Base-by-base conservation (phyloP, 2,888 invertebrate species). In the Morpho achilles region DNA sequence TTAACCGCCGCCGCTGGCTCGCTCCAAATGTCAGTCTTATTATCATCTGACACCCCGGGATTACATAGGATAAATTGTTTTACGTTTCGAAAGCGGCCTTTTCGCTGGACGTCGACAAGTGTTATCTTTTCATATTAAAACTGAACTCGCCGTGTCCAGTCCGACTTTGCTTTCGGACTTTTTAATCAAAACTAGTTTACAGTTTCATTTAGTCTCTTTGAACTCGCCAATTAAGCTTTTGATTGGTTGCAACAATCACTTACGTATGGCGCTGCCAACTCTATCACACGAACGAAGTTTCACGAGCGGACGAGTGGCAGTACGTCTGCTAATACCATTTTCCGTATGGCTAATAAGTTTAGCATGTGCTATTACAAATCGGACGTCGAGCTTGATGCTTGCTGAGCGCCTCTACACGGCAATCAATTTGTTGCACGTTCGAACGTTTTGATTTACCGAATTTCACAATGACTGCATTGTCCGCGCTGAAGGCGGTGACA, bases 281-380 rank as follows among this genome's bases (percentile, higher is more conserved):
- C 79, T 87, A 84, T 86, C 78, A 76, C 76, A 73, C 76, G 80
- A 87, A 87, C 82, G 76, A 77, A 84, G 81, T 83, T 85, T 80
- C 79, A 83, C 82, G 74, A 77, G 69, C 77, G 74, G 72, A 74
- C 72, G 74, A 70, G 69, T 75, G 64, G 74, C 77, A 72, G 80
- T 80, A 80, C 84, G 82, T 79, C 77, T 79, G 82, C 77, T 90
- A 87, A 90, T 86, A 79, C 82, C 83, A 87, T 90, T 90, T 90
- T 87, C 87, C 88, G 86, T 86, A 87, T 82, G 80, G 79, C 82
- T 90, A 89, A 90, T 90, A 87, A 88, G 89, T 87, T 90, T 90
- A 89, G 86, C 87, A 85, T 85, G 80, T 82, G 77, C 86, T 88
- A 90, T 89, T 89, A 89, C 85, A 89, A 90, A 89, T 90, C 85